Evolutionary conservation across 2,888 invertebrate species (phyloP), one percentile per base, ranked within the genome.

Genomic region (Litoditis marina): DNA sequence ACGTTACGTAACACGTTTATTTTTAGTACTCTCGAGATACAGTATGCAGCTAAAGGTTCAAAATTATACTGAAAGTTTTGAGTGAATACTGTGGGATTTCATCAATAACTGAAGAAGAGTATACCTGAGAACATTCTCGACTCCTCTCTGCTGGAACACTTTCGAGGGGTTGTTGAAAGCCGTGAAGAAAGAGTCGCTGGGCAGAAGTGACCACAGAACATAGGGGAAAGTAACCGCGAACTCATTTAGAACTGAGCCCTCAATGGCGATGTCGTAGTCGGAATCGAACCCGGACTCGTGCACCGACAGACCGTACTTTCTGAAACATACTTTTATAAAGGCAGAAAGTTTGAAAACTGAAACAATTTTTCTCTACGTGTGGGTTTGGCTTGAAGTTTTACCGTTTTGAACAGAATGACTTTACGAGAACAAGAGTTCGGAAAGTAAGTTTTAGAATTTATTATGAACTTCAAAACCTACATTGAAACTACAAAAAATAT

Each of bases 241-340:
- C 53, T 80, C 79, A 49, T 68, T 67, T 47, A 63, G 62, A 2
- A 92, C 87, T 11, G 88, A 87, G 0, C 91, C 88, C 83, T 93
- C 88, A 5, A 90, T 85, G 0, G 84, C 64, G 72, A 87, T 85
- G 81, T 90, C 88, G 82, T 91, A 91, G 16, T 81, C 79, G 7
- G 79, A 73, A 65, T 78, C 79, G 64, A 73, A 79, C n/a, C 81
- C 82, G 51, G 71, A 60, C 0, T 90, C 88, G 74, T 90, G 84
- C 5, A 94, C 86, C 72, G 91, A 91, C 56, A 94, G 85, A 11
- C 91, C 92, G 82, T 93, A 93, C 28, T 69, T 68, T 55, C 77
- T 67, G 44, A 55, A 58, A 63, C 39, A 44, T 16, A 22, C 27
- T n/a, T n/a, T n/a, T n/a, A n/a, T n/a, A n/a, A n/a, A n/a, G n/a